Evolutionary conservation across 2,113 vertebrate species (phyloP), one percentile per base, ranked within the genome.

Genomic region (Piaya cayana): DNA sequence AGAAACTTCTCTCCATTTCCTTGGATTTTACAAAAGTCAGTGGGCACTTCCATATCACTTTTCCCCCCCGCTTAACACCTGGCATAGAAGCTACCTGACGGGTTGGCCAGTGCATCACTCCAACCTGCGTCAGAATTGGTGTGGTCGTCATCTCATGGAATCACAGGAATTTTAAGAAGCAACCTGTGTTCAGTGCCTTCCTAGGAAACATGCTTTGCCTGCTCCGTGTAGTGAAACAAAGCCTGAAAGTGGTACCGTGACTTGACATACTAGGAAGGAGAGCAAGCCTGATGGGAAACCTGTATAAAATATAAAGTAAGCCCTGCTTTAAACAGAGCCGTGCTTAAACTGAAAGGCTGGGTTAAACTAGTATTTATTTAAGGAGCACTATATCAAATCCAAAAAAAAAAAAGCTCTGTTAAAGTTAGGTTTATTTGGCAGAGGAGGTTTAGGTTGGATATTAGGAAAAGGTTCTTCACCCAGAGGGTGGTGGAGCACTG

Each of bases 81-180:
- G 42, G 42, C 0, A 0, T 1, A 23, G 29, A 70, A 75, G 19
- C 60, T 30, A 12, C 3, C 7, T 0, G 0, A 1, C 8, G 19
- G 25, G 7, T 5, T 60, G 53, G 19, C 34, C 21, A 67, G 9
- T 14, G 8, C 12, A 0, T 22, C 37, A 37, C 43, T 72, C 34
- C 29, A 58, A 36, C 11, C 23, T 30, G 26, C 71, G 62, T 67
- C 65, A 58, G 30, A 36, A 45, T 4, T 4, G 12, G 7, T 17
- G 60, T n/a, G 2, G 5, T 34, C 11, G 39, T 56, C 6, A 0
- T 64, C 69, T 80, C 5, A 16, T 0, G 1, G 30, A 65, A 80
- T 29, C 19, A 9, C 15, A 4, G 13, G 11, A 32, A 23, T 22
- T 55, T 59, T 5, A 29, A 34, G n/a, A 52, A 37, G 15, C 6